A percentile compares a stretch with the other conserved stretches of the same genome.
Conservation (phyloP, 2,113 vertebrate genomes). For the Nyctibius bracteatus region DNA sequence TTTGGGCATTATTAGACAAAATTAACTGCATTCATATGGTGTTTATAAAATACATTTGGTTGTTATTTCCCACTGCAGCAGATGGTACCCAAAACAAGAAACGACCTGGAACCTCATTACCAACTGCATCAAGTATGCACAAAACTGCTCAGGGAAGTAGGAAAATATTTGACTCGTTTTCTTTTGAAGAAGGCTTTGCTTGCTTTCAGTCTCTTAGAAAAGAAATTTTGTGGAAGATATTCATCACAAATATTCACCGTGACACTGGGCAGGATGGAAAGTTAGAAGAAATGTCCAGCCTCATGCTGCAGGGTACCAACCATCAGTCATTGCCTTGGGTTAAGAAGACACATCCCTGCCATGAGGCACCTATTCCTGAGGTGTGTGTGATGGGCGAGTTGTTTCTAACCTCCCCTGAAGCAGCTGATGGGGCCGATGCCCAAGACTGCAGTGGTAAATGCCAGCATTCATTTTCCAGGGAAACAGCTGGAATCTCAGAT, state of each 20-base stretch:
- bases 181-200: not conserved
- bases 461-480: not conserved
- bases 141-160: not conserved
- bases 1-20: slow-evolving; percentile 12
- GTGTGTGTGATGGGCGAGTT: accelerated
- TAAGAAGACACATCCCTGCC: not conserved
- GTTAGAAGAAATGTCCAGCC: not conserved
- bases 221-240: not conserved
- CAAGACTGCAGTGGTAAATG: not conserved
- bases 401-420: not conserved
- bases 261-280: not conserved
- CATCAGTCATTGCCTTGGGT: not conserved
- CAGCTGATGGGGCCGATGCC: not conserved
- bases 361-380: not conserved
- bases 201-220: not conserved
- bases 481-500: not conserved
- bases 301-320: not conserved
- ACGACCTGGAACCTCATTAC: slow-evolving; percentile 49
- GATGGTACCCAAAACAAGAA: slow-evolving; percentile 56
- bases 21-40: not conserved
- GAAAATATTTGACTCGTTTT: not conserved
- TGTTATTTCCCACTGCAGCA: slow-evolving; percentile 31
- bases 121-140: not conserved
- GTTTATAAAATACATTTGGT: slow-evolving; percentile 39
- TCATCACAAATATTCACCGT: not conserved